Conservation (phyloP, 2,888 invertebrate genomes). For the Eristalis arbustorum region DNA sequence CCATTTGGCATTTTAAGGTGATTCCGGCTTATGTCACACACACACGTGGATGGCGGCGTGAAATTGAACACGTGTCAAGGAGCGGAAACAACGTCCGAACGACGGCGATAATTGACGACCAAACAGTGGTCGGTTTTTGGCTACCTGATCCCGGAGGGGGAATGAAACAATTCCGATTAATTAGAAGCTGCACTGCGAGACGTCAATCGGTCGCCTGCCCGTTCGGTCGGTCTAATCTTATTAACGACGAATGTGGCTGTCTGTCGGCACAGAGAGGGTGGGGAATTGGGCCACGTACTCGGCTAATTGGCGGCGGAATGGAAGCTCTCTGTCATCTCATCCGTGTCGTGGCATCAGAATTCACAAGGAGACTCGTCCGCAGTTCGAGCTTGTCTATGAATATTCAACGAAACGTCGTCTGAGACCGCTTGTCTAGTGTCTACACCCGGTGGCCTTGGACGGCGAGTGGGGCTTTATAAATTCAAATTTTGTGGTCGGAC, state of each 20-base stretch:
- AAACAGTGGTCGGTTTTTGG: neutral
- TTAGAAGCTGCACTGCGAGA: neutral
- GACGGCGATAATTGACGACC: conserved; percentile 20
- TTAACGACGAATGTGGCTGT: neutral
- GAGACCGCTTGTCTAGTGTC: no score
- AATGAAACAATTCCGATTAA: conserved; percentile 1
- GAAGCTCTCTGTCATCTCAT: no score
- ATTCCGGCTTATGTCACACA: neutral
- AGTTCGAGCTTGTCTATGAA: no score
- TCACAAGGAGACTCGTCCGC: no score
- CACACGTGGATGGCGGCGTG: neutral
- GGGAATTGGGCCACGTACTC: no score
- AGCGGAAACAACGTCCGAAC: neutral
- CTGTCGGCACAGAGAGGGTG: neutral
- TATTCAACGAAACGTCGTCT: no score
- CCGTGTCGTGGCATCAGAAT: no score
- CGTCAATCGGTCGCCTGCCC: neutral
- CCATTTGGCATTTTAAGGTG: neutral
- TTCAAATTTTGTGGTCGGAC: no score
- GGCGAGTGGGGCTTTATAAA: no score
- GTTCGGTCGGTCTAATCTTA: neutral
- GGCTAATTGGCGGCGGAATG: no score
- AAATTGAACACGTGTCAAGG: conserved; percentile 22
- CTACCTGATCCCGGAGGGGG: neutral
- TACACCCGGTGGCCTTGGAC: no score